Conservation (phyloP, 2,888 invertebrate genomes). For the Ormyrus thymus region DNA sequence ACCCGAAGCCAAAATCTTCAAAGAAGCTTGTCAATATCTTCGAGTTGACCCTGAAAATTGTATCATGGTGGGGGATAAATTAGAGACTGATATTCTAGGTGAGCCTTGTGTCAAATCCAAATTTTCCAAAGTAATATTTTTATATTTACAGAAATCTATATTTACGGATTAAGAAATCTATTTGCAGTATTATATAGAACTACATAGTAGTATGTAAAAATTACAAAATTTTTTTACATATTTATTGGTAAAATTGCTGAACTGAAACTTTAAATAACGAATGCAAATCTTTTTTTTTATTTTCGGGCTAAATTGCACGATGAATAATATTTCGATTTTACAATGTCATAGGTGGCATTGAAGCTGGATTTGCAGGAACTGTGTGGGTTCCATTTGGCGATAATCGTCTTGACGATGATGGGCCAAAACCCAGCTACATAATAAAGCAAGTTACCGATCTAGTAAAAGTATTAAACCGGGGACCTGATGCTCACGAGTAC, state of each 20-base stretch:
- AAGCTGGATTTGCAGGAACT: slow-evolving; percentile 86
- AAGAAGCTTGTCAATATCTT: slow-evolving; percentile 86
- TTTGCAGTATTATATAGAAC: slow-evolving; percentile 49
- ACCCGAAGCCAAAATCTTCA: slow-evolving; percentile 88
- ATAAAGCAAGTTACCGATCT: slow-evolving; percentile 82
- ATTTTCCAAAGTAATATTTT: slow-evolving; percentile 37
- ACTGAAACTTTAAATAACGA: background rate
- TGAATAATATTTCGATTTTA: slow-evolving; percentile 53
- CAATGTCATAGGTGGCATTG: slow-evolving; percentile 80
- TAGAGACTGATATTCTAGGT: slow-evolving; percentile 88
- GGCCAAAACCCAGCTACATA: slow-evolving; percentile 80
- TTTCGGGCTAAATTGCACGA: background rate
- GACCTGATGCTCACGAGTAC: slow-evolving; percentile 75
- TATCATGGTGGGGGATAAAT: slow-evolving; percentile 91
- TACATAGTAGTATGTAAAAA: slow-evolving; percentile 44
- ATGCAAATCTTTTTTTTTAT: background rate
- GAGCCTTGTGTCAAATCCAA: slow-evolving; percentile 45
- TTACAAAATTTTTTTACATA: slow-evolving; percentile 45
- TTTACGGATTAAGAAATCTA: slow-evolving; percentile 50
- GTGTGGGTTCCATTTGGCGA: slow-evolving; percentile 84
- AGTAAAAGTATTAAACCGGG: slow-evolving; percentile 76
- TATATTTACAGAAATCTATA: slow-evolving; percentile 53
- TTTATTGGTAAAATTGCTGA: slow-evolving; percentile 44
- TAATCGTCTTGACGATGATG: slow-evolving; percentile 70
- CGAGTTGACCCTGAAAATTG: slow-evolving; percentile 85